These are phyloP conservation scores for Diceros bicornis DNA, from an alignment of 2,797 vertebrate species.

Conservation along the genomic window DNA sequence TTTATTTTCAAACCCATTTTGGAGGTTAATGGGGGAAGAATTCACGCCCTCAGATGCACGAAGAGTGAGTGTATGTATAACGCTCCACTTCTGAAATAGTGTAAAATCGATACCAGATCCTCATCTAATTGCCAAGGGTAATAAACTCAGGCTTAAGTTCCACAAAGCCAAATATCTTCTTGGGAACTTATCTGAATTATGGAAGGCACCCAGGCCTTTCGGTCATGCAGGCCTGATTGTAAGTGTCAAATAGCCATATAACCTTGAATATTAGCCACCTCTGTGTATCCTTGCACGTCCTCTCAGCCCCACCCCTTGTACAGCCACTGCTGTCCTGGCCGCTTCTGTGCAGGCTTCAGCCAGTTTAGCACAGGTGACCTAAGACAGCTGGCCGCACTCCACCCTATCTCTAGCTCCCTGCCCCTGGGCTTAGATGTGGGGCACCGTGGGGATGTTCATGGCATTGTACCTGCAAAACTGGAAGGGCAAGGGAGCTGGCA, in stretches of 20 bases:
- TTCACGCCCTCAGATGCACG: conserved; percentile 32
- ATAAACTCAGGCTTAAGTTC: conserved; percentile 67
- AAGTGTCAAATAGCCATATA: neutral
- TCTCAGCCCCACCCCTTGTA: neutral
- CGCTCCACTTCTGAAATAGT: conserved; percentile 47
- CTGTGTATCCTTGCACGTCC: neutral
- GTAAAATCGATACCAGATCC: conserved; percentile 73
- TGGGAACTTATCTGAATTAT: conserved; percentile 47
- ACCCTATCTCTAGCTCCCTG: neutral
- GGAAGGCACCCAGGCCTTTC: neutral
- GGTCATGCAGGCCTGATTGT: neutral
- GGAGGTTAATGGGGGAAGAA: conserved; percentile 59
- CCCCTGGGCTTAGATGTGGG: neutral
- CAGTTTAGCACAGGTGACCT: neutral
- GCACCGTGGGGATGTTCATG: neutral
- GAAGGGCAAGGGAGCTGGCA: neutral
- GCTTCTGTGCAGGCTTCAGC: neutral
- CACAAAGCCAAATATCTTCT: conserved; percentile 49
- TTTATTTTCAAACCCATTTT: conserved; percentile 68
- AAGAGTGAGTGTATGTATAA: neutral
- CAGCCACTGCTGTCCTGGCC: neutral
- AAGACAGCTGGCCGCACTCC: neutral
- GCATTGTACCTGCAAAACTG: neutral
- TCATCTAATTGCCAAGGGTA: conserved; percentile 67
- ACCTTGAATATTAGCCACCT: neutral